A percentile compares a stretch with the other conserved stretches of the same genome.
Conservation (phyloP, 2,888 invertebrate genomes). For the Tetheella fluctuosa region DNA sequence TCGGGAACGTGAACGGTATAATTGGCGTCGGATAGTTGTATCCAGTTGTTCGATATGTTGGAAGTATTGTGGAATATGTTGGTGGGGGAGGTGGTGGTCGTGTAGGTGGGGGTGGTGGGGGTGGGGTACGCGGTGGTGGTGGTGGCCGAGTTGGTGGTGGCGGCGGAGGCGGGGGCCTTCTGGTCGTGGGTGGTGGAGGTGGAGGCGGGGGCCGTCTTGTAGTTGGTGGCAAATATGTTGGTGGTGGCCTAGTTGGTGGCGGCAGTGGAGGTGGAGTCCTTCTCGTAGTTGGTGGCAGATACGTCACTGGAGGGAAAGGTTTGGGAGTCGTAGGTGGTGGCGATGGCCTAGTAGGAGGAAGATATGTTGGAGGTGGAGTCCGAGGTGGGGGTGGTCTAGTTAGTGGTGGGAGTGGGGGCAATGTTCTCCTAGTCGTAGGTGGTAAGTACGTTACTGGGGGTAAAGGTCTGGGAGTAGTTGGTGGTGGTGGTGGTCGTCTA, state of each 20-base stretch:
- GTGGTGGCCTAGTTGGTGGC: constrained; percentile 18
- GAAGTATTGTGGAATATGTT: constrained; percentile 38
- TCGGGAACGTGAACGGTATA: constrained; percentile 54
- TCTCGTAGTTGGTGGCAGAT: constrained; percentile 32
- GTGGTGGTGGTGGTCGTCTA: constrained; percentile 17
- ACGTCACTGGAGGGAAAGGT: constrained; percentile 27
- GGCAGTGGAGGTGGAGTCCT: constrained; percentile 32
- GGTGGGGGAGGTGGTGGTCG: constrained; percentile 31
- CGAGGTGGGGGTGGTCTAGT: constrained; percentile 24
- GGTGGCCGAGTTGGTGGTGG: constrained; percentile 20
- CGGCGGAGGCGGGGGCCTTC: constrained; percentile 17
- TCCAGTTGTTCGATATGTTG: constrained; percentile 50
- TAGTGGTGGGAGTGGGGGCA: constrained; percentile 21
- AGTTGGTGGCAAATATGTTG: constrained; percentile 24
- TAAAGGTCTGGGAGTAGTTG: constrained; percentile 29
- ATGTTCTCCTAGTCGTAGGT: constrained; percentile 28
- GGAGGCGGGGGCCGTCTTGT: constrained; percentile 22
- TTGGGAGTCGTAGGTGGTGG: constrained; percentile 25
- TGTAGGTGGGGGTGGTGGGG: constrained; percentile 25
- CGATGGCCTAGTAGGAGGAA: constrained; percentile 24
- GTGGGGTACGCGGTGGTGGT: constrained; percentile 24
- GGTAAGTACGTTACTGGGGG: constrained; percentile 29
- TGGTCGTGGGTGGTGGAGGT: constrained; percentile 27
- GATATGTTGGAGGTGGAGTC: constrained; percentile 21
- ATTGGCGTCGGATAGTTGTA: constrained; percentile 58